Conservation (phyloP, 2,888 invertebrate genomes). For the Agonopterix subpropinquella region DNA sequence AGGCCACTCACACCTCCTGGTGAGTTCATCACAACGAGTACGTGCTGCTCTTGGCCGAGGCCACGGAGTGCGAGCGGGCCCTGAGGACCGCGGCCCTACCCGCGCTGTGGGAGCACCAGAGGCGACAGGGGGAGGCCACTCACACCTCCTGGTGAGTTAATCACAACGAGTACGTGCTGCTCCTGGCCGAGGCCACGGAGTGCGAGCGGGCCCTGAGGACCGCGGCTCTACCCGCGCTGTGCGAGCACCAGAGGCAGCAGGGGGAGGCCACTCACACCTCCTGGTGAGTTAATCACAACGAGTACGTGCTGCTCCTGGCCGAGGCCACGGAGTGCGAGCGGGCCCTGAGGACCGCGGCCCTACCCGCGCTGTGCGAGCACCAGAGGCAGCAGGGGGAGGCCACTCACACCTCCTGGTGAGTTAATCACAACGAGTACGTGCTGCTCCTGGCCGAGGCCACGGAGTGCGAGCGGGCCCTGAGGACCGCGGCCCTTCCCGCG, state of each 20-base stretch:
- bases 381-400: constrained; percentile 93
- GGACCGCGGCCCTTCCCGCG: constrained; percentile 89
- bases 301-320: constrained; percentile 91
- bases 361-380: constrained; percentile 91
- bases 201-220: constrained; percentile 92
- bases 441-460: constrained; percentile 92
- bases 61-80: constrained; percentile 93
- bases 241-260: constrained; percentile 91
- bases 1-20: constrained; percentile 89
- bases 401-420: no score
- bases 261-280: constrained; percentile 92
- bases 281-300: no score
- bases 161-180: constrained; percentile 96
- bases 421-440: constrained; percentile 98
- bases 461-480: constrained; percentile 91
- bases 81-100: constrained; percentile 90
- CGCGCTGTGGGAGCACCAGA: constrained; percentile 90
- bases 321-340: constrained; percentile 95
- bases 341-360: constrained; percentile 87
- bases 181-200: constrained; percentile 92
- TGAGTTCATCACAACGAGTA: constrained; percentile 99
- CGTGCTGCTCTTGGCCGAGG: constrained; percentile 91
- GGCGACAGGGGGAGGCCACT: constrained; percentile 91
- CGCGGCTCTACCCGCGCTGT: constrained; percentile 88
- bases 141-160: no score